Base-by-base conservation (phyloP, 2,888 invertebrate genomes). In the Dynastes tityus region DNA sequence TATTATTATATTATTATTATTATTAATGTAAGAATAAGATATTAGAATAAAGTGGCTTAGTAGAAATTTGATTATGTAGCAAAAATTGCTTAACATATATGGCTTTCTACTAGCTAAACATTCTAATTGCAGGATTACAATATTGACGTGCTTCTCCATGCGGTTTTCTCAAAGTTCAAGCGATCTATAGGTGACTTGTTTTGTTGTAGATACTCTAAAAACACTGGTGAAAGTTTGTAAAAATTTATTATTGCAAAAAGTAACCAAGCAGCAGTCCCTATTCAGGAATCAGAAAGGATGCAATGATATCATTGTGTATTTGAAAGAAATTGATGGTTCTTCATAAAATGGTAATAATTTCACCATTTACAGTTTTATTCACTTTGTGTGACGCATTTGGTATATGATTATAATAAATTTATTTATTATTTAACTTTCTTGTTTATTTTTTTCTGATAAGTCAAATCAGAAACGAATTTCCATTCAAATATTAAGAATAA, bases 231-330 rank as follows among this genome's bases (percentile, higher is more conserved):
- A 89, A 78, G 86, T 93, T 40, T 90, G 92, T 83, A 91, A 91
- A 0, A 87, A 87, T 70, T 84, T 91, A 27, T 86, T 93, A 9
- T 87, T 90, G 84, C 89, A 91, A 82, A 94, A 93, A 87, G 89
- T 93, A 29, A 89, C 91, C 79, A 89, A 90, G 0, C 92, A 92
- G 81, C 91, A 91, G 80, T 88, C 90, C 71, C 88, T 93, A 68
- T 91, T 93, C 81, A 89, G 92, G 80, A 94, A 94, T 84, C 91
- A 92, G 84, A 84, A 88, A 76, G 91, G 90, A 9, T 88, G 88
- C 79, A 86, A 87, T 49, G 81, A 84, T 67, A 82, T 88, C 67
- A 45, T 86, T 51, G 77, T 82, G 32, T 82, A 82, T 81, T 80
- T 83, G 51, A 55, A 77, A 4, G 65, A 73, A 45, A 58, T 73